Evolutionary conservation across 2,113 vertebrate species (phyloP).

Genomic region (Sciurus niger): DNA sequence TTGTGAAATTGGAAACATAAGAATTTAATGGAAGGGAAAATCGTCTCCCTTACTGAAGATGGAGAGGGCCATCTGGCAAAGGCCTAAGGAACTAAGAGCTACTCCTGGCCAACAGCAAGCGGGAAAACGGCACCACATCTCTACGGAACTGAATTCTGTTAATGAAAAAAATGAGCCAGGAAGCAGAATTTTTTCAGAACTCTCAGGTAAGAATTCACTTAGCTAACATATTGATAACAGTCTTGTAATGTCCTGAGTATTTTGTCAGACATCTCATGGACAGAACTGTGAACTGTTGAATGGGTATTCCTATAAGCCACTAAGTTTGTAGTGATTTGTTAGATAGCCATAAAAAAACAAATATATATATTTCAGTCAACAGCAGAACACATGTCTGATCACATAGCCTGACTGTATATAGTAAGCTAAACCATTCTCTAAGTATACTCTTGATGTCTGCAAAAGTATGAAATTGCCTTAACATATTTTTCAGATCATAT

Average conservation of each 20-base stretch:
- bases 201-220: neutral
- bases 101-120: neutral
- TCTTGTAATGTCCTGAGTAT: neutral
- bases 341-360: neutral
- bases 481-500: neutral
- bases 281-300: neutral
- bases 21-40: neutral
- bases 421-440: neutral
- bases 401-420: neutral
- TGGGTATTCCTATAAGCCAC: neutral
- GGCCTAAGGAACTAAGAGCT: neutral
- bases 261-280: neutral
- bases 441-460: neutral
- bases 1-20: neutral
- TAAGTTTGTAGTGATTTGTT: neutral
- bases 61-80: neutral
- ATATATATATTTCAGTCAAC: neutral
- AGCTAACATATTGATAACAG: neutral
- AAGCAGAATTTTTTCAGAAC: neutral
- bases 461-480: neutral
- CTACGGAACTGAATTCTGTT: neutral
- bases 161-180: neutral
- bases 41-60: neutral
- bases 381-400: neutral
- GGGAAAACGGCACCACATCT: neutral